These are phyloP conservation scores for Xestobium rufovillosum DNA, from an alignment of 2,888 invertebrate species.

Conservation along the genomic window DNA sequence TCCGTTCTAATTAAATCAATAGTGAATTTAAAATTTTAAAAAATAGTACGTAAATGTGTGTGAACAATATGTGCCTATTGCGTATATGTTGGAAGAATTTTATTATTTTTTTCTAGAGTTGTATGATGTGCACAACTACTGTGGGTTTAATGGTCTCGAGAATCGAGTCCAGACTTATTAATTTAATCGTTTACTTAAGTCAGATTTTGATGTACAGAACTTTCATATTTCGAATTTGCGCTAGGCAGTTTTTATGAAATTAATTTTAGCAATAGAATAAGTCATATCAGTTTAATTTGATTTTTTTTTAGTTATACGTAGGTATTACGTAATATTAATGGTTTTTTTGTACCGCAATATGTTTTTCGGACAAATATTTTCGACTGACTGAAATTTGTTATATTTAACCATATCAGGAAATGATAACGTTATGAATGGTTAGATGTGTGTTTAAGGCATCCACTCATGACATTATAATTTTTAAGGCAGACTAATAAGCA, in stretches of 20 bases:
- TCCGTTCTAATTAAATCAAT: conserved; percentile 20
- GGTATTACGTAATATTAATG: conserved; percentile 12
- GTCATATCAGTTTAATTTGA: conserved; percentile 17
- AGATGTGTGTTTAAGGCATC: too few relatives aligned
- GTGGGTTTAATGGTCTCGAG: conserved; percentile 21
- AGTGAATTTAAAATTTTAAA: conserved; percentile 30
- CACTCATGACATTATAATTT: too few relatives aligned
- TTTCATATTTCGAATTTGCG: conserved; percentile 15
- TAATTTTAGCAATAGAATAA: conserved; percentile 8
- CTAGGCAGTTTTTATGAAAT: conserved; percentile 6
- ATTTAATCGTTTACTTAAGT: too few relatives aligned
- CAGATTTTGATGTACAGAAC: not conserved
- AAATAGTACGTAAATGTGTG: conserved; percentile 40
- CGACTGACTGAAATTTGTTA: too few relatives aligned
- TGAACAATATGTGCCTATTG: conserved; percentile 42
- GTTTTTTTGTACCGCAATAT: conserved; percentile 13
- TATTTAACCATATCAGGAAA: too few relatives aligned
- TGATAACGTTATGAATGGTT: too few relatives aligned
- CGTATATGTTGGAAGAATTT: conserved; percentile 27
- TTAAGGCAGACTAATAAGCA: conserved; percentile 2
- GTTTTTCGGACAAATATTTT: conserved; percentile 8
- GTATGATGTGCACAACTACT: conserved; percentile 30
- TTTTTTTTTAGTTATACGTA: conserved; percentile 17
- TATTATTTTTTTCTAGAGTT: conserved; percentile 15
- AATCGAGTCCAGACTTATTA: too few relatives aligned